Evolutionary conservation across 2,113 vertebrate species (phyloP), one percentile per base, ranked within the genome.

Genomic region (Phoxinus phoxinus): DNA sequence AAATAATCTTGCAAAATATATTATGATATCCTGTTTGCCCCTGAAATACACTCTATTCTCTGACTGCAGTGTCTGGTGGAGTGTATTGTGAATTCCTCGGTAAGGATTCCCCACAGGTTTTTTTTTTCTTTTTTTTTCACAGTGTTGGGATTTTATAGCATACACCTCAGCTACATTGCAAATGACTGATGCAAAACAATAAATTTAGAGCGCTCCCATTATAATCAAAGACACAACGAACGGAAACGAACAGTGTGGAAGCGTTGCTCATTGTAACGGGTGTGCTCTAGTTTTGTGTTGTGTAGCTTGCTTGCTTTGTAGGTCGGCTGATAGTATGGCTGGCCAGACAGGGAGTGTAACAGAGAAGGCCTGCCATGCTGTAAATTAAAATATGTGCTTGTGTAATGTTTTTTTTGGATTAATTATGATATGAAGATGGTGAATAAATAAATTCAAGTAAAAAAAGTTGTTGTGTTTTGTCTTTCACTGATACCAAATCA

Each of bases 361-460:
- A 44, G 15, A 63, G 63, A 73, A 69, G 48, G 48, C 61, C 58
- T 61, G 32, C 63, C 56, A 32, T 67, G 51, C 73, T 87, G 56
- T 84, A 72, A 13, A 79, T 69, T 69, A 19, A 69, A 80, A 79
- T 30, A 67, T 79, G 86, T 73, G 76, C 44, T 87, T 79, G 65
- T 73, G 67, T 65, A 30, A 48, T 83, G 59, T 80, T 74, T 83
- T 84, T 86, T 41, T 8, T 41, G 7, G 2, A 77, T 71, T 77
- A 30, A 58, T 78, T 58, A 51, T 85, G 67, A 46, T 87, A 76
- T 73, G 37, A 48, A 65, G 32, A 84, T 84, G 37, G 65, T 84
- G 46, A 37, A 48, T 46, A 72, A 87, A 87, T 87, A 87, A 84
- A 87, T 78, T 37, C 56, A 84, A 78, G 65, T 73, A 41, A 69